A percentile compares a stretch with the other conserved stretches of the same genome.
Evolutionary conservation across 64 coral and sea anemone genomes (phyloP).

Genomic region (Anthopleura sola): DNA sequence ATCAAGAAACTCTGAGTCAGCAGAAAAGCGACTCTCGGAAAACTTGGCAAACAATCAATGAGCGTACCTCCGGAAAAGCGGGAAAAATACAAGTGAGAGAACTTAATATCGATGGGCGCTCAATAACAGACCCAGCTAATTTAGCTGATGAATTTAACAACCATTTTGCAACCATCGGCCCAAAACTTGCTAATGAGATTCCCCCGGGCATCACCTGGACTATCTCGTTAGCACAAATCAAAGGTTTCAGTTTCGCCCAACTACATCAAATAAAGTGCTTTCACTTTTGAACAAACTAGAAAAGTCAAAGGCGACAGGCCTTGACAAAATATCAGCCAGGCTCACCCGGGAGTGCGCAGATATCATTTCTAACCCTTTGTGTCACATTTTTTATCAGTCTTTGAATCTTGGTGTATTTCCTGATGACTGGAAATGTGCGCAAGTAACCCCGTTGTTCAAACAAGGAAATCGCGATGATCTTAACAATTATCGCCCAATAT

Average conservation of each 20-base stretch:
- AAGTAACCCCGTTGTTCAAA: constrained; percentile 47
- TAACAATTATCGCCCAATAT: constrained; percentile 46
- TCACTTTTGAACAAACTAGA: constrained; percentile 11
- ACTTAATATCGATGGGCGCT: constrained; percentile 45
- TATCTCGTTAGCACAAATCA: constrained; percentile 23
- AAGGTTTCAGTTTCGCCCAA: constrained; percentile 11
- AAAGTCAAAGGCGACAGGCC: constrained; percentile 27
- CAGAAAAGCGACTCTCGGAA: constrained; percentile 21
- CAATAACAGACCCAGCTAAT: constrained; percentile 32
- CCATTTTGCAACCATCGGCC: constrained; percentile 42
- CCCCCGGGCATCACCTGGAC: neutral
- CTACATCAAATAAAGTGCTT: neutral
- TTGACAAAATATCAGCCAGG: constrained; percentile 45
- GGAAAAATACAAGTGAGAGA: neutral
- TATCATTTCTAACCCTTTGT: constrained; percentile 15
- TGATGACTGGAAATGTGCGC: constrained; percentile 28
- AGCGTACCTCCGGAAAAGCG: neutral
- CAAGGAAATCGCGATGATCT: constrained; percentile 15
- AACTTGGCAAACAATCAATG: constrained; percentile 38
- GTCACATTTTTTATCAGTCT: constrained; percentile 13
- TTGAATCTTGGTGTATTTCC: constrained; percentile 14
- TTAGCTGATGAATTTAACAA: constrained; percentile 53
- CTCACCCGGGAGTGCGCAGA: constrained; percentile 29
- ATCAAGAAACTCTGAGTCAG: constrained; percentile 13
- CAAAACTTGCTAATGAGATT: constrained; percentile 15